Evolutionary conservation across 2,888 invertebrate species (phyloP).

Genomic region (Calephelis perditalis): DNA sequence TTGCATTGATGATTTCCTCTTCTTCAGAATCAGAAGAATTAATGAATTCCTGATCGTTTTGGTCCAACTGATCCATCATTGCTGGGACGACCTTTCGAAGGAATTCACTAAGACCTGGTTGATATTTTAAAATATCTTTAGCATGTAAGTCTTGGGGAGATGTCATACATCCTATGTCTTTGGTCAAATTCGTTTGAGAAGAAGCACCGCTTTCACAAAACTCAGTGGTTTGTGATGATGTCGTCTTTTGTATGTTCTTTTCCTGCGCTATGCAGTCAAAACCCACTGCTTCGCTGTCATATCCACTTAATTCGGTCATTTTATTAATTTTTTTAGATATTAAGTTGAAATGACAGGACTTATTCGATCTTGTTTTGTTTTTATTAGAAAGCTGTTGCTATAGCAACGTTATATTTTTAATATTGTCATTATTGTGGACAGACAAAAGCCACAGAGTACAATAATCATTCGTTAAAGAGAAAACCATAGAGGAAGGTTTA

Average conservation of each 20-base stretch:
- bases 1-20: conserved; percentile 48
- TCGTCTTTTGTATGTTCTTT: conserved; percentile 35
- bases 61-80: conserved; percentile 57
- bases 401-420: conserved; percentile 19
- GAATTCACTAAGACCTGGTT: conserved; percentile 57
- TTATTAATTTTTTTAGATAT: conserved; percentile 15
- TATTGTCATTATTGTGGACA: too few relatives aligned
- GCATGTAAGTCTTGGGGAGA: conserved; percentile 45
- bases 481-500: too few relatives aligned
- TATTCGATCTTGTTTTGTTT: conserved; percentile 26
- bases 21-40: conserved; percentile 63
- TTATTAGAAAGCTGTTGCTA: conserved; percentile 28
- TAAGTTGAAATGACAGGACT: too few relatives aligned
- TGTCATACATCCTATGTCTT: conserved; percentile 44
- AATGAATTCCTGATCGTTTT: conserved; percentile 40
- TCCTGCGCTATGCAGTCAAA: conserved; percentile 49
- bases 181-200: conserved; percentile 45
- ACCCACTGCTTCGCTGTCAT: conserved; percentile 57
- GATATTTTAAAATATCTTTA: conserved; percentile 44
- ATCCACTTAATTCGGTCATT: conserved; percentile 61
- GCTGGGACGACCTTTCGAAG: conserved; percentile 55
- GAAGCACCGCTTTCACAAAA: conserved; percentile 40
- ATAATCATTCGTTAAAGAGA: too few relatives aligned
- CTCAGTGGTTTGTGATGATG: conserved; percentile 53
- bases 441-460: too few relatives aligned